Evolutionary conservation across 1,140 invertebrate species (phyloP), one percentile per base, ranked within the genome.

Genomic region (Diabrotica undecimpunctata): DNA sequence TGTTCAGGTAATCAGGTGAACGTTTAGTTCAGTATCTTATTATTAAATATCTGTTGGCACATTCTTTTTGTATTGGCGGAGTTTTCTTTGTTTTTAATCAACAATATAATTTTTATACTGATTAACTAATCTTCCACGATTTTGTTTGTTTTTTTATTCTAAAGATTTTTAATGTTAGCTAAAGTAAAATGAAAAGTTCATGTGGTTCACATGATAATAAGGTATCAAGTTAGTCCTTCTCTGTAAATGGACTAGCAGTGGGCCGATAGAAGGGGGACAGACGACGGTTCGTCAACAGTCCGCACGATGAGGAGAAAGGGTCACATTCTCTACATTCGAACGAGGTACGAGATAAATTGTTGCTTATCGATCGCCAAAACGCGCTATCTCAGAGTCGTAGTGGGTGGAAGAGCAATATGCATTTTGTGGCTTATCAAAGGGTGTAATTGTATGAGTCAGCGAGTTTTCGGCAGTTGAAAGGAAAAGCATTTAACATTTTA

Each of bases 241-340:
- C 41, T 46, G 41, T 10, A 46, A n/a, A 46, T 46, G 41, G 41
- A 46, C 41, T 25, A 25, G 25, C 25, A 25, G 25, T 25, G 25
- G 25, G 25, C 41, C n/a, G 41, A 46, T 46, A 46, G 8, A 46
- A 46, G n/a, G 41, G 41, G n/a, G 41, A 25, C 25, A 25, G 41
- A n/a, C n/a, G 41, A 46, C n/a, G 41, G 41, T 46, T 46, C 41
- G 41, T 46, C 41, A 46, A 46, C 41, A 46, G 41, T 10, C 41
- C 41, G 41, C n/a, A 46, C 41, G 41, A 46, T 46, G 41, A 46
- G 41, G 5, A 46, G 41, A 46, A 46, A 46, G 41, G 41, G 41
- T 46, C 41, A 46, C 41, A 46, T 46, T 46, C 41, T 46, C 41
- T 46, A 46, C 41, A 46, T 46, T n/a, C 41, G 41, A 46, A 46